Evolutionary conservation across 2,888 invertebrate species (phyloP).

Genomic region (Steinernema hermaphroditum): DNA sequence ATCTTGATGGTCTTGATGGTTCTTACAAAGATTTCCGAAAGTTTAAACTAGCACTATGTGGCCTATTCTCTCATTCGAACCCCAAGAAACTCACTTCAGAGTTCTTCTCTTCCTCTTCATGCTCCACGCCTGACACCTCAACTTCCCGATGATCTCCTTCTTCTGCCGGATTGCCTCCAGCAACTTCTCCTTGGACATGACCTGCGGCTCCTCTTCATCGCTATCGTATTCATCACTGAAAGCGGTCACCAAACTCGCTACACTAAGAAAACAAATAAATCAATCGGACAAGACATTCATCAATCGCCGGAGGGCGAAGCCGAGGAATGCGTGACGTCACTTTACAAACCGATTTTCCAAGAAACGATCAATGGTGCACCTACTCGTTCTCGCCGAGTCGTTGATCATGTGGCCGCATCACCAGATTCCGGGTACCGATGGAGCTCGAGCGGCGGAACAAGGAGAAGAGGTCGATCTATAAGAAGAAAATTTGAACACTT

Average conservation of each 20-base stretch:
- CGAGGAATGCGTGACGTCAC: conserved; percentile 13
- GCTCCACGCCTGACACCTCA: conserved; percentile 67
- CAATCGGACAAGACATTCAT: not conserved
- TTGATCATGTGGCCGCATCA: conserved; percentile 20
- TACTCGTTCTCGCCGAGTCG: conserved; percentile 25
- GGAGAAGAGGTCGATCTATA: conserved; percentile 62
- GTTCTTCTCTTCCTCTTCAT: conserved; percentile 67
- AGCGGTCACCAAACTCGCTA: not conserved
- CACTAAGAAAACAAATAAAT: conserved; percentile 27
- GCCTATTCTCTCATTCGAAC: not conserved
- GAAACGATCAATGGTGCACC: not conserved
- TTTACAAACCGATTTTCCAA: not conserved
- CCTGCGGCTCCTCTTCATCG: conserved; percentile 51
- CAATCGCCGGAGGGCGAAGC: not conserved
- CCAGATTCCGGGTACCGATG: conserved; percentile 40
- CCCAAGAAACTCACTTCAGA: conserved; percentile 51
- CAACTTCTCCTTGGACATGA: conserved; percentile 57
- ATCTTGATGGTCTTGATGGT: too few species aligned
- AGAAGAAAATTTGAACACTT: conserved; percentile 3
- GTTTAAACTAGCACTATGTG: too few species aligned
- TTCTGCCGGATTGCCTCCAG: conserved; percentile 67
- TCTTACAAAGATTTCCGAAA: too few species aligned
- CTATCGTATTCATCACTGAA: conserved; percentile 50
- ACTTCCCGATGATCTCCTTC: conserved; percentile 67
- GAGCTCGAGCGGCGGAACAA: conserved; percentile 63